phyloP scores from a whole-genome alignment of 1,140 invertebrate species.

The Bombus sylvicola region DNA sequence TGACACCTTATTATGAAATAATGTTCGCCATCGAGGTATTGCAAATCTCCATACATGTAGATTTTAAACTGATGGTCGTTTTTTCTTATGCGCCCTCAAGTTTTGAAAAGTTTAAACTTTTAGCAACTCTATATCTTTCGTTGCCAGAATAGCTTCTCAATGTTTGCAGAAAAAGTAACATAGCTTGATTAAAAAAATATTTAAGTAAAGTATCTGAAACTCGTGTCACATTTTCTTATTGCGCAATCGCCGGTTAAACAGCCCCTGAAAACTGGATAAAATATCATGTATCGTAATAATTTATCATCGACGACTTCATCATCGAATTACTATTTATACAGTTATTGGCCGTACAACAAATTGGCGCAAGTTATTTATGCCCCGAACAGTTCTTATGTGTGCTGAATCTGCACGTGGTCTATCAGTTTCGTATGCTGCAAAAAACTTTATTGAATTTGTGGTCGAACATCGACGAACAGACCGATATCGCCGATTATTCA shows the following conservation, averaged over 20 bases:
- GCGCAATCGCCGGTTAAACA: too few species aligned
- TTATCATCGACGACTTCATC: background rate
- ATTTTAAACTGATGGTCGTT: too few species aligned
- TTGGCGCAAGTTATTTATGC: conserved; percentile 49
- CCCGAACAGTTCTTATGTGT: conserved; percentile 56
- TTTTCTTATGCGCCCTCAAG: too few species aligned
- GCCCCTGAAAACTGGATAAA: background rate
- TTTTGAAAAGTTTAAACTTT: too few species aligned
- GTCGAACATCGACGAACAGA: accelerated
- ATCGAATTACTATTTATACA: background rate
- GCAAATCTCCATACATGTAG: background rate
- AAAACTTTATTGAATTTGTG: conserved; percentile 23
- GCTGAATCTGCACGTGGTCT: conserved; percentile 48
- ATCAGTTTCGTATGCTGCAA: conserved; percentile 64
- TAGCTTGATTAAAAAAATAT: too few species aligned
- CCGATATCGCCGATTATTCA: too few species aligned
- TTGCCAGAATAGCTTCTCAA: too few species aligned
- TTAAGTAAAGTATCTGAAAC: too few species aligned
- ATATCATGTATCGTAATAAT: background rate
- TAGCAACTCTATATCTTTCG: too few species aligned
- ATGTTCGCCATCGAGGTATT: conserved; percentile 57
- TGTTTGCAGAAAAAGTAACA: too few species aligned
- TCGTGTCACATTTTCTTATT: too few species aligned
- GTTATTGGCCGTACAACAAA: conserved; percentile 35
- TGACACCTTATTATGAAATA: conserved; percentile 59